Evolutionary conservation across 2,797 vertebrate species (phyloP), one percentile per base, ranked within the genome.

Genomic region (Lacerta bilineata): DNA sequence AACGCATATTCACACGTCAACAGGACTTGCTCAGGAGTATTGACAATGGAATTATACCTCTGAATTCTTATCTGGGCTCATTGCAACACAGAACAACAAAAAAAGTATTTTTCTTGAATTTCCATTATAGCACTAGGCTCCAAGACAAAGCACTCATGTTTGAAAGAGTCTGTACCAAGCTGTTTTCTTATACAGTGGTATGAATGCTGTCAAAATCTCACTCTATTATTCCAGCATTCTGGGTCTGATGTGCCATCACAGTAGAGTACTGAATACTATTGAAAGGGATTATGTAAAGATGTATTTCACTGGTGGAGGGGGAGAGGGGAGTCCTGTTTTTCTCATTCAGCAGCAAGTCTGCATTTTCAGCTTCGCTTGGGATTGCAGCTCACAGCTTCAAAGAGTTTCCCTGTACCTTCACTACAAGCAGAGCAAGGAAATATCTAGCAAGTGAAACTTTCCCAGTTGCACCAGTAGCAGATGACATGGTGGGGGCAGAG

Each of bases 211-310:
- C 79, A 87, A 74, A 61, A 23, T 74, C 39, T 87, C 69, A 87
- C 17, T 81, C 11, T 64, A 46, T 81, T 64, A 64, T 27, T 75
- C 78, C 29, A 87, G 17, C 55, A 87, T 87, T 55, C 25, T 76
- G 80, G 39, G 13, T 76, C 41, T 74, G 69, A 72, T 74, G 41
- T 81, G 55, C 29, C 55, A 64, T 75, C 36, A 75, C 7, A 61
- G 11, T 64, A 10, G 59, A 74, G 50, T 33, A 29, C 71, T 81
- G 69, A 80, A 81, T 46, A 74, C 41, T 33, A 41, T 23, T 64
- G 86, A 87, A 72, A 80, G 17, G 46, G 79, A 64, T 87, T 75
- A 43, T 75, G 80, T 46, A 75, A 75, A 87, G 33, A 77, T 83
- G 29, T 83, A 68, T 41, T 36, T 46, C 59, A 83, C 27, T 80